Evolutionary conservation across 2,113 vertebrate species (phyloP).

Genomic region (Pseudorectes ferrugineus): DNA sequence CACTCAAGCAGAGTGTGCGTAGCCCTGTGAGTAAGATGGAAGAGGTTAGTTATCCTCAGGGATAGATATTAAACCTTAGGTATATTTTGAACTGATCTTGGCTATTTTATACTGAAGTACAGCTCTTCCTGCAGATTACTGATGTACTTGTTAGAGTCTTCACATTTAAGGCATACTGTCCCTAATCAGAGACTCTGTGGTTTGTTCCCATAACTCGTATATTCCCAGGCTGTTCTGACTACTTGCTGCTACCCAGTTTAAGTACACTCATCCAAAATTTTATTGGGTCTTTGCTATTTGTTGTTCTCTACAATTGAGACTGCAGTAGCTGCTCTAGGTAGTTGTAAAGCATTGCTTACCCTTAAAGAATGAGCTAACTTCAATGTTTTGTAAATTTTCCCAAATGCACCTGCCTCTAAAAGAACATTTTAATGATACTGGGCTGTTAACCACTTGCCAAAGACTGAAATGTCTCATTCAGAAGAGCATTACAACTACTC

Average conservation of each 20-base stretch:
- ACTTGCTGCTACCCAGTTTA: not conserved
- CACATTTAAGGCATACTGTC: not conserved
- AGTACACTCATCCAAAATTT: not conserved
- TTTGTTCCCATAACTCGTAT: not conserved
- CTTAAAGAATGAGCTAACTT: not conserved
- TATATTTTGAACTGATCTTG: not conserved
- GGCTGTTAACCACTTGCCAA: not conserved
- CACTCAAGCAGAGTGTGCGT: not conserved
- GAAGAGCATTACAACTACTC: not conserved
- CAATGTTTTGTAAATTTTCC: not conserved
- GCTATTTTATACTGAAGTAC: not conserved
- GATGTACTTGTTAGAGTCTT: not conserved
- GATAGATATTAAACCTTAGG: not conserved
- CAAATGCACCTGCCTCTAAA: not conserved
- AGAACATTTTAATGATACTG: not conserved
- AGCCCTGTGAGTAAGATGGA: not conserved
- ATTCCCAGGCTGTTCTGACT: not conserved
- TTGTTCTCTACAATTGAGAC: not conserved
- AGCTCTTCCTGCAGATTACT: not conserved
- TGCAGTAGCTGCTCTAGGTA: not conserved
- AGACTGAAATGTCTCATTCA: not conserved
- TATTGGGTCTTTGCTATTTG: not conserved
- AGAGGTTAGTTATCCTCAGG: not conserved
- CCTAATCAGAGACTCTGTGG: not conserved
- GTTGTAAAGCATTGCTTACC: not conserved